Evolutionary conservation across 2,888 invertebrate species (phyloP), one percentile per base, ranked within the genome.

Genomic region (Altica lythri): DNA sequence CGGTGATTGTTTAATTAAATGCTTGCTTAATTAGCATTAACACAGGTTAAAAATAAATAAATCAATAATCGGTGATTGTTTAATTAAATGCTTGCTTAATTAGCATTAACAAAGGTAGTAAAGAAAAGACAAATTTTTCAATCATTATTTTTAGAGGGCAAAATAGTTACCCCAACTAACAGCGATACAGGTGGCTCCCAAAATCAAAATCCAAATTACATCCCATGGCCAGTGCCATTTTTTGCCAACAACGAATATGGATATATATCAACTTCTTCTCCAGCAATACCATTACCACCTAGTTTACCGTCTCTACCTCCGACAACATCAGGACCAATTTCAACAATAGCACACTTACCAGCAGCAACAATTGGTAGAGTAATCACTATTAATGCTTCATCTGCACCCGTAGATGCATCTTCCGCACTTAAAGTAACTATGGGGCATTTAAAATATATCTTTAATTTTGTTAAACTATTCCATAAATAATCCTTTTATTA

Each of bases 161-260:
- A n/a, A n/a, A n/a, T n/a, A n/a, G n/a, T n/a, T n/a, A n/a, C n/a
- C n/a, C n/a, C n/a, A n/a, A n/a, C n/a, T n/a, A n/a, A n/a, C n/a
- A n/a, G n/a, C n/a, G n/a, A n/a, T n/a, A n/a, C n/a, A n/a, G n/a
- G n/a, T n/a, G n/a, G n/a, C n/a, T n/a, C n/a, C n/a, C n/a, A n/a
- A n/a, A n/a, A 9, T 10, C 29, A 16, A 9, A 16, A 19, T 6
- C 19, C 27, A 2, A 42, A 27, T n/a, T 10, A 40, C 12, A 19
- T 25, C 14, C 32, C n/a, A 40, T 49, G 49, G 49, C 40, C 49
- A 2, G 10, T 49, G 2, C 49, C 49, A 19, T 49, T 49, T 5
- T 49, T 17, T 14, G 4, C 42, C 9, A 27, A 46, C 5, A 49
- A 49, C 17, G 14, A 13, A 6, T 38, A 13, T 4, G 49, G 49